Evolutionary conservation across 2,888 invertebrate genomes (phyloP).

Genomic region (Synergus japonicus): DNA sequence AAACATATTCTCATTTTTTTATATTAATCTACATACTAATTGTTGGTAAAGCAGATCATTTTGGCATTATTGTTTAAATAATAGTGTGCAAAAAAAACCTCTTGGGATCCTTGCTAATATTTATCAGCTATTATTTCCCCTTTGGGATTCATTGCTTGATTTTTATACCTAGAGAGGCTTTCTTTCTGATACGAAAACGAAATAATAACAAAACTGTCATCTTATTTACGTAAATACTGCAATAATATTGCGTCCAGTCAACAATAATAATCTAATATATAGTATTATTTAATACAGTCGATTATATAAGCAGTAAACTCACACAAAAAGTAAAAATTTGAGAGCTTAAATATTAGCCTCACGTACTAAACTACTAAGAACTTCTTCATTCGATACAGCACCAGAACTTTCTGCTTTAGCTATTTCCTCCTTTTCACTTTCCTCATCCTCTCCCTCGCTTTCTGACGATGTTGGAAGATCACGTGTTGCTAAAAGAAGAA

Average conservation of each 20-base stretch:
- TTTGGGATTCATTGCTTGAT: too few species aligned
- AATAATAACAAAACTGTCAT: neutral
- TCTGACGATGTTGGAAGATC: constrained; percentile 68
- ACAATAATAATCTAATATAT: neutral
- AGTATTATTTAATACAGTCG: neutral
- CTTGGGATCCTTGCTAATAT: too few species aligned
- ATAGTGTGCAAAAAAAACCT: too few species aligned
- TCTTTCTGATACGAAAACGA: neutral
- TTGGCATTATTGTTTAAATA: neutral
- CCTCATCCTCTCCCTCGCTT: constrained; percentile 68
- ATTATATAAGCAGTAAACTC: neutral
- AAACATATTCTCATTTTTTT: neutral
- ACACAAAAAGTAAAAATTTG: neutral
- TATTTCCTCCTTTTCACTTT: constrained; percentile 56
- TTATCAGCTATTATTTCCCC: too few species aligned
- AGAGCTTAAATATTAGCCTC: neutral
- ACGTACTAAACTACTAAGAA: neutral
- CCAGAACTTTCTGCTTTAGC: constrained; percentile 34
- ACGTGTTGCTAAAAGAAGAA: constrained; percentile 61
- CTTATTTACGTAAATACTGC: neutral
- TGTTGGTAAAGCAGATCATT: neutral
- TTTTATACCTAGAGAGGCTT: neutral
- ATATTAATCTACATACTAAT: neutral
- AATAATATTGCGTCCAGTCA: neutral
- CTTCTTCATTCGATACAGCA: constrained; percentile 17